Base-by-base conservation (phyloP, 2,113 vertebrate species). In the Leucosticte australis region DNA sequence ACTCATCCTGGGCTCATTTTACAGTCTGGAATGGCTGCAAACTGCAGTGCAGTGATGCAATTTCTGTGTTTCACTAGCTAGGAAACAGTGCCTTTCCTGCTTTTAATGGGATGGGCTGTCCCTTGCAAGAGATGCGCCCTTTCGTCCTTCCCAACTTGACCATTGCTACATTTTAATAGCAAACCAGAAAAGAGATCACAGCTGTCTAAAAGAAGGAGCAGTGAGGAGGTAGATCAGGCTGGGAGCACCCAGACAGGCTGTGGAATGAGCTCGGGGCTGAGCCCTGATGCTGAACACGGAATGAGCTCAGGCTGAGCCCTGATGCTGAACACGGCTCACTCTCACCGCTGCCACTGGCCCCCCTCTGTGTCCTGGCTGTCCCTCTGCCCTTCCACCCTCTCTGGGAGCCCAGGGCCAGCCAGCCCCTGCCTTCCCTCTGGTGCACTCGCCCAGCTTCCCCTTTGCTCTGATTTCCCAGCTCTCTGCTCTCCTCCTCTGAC, bases 321-420 rank as follows among this genome's bases (percentile, higher is more conserved):
- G 47, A 14, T 50, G 49, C 7, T 1, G 12, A 11, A 21, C 1
- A 4, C 1, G 1, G 1, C 21, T 24, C 7, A 0, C 35, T 18
- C 60, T 20, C 33, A 10, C 9, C 2, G 9, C 55, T n/a, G 21
- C 17, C 44, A 1, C 30, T 3, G 62, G 20, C 20, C 56, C 56
- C 50, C 15, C 11, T 53, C 35, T 5, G 17, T 55, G 49, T 70
- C 19, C 19, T 39, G 42, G 78, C 94, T 63, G 46, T 59, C 67
- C 94, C 75, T 73, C 60, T 56, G 90, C 22, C 70, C 39, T 7
- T 15, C 28, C 60, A 3, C 4, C 0, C 39, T 27, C 35, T 35
- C n/a, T 19, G 1, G 33, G 91, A n/a, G 71, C 91, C 44, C 93
- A 28, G 71, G 67, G 37, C 50, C 77, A 7, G 56, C 49, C 75